Conservation (phyloP, 1,140 invertebrate species). For the Dreissena rostriformis region DNA sequence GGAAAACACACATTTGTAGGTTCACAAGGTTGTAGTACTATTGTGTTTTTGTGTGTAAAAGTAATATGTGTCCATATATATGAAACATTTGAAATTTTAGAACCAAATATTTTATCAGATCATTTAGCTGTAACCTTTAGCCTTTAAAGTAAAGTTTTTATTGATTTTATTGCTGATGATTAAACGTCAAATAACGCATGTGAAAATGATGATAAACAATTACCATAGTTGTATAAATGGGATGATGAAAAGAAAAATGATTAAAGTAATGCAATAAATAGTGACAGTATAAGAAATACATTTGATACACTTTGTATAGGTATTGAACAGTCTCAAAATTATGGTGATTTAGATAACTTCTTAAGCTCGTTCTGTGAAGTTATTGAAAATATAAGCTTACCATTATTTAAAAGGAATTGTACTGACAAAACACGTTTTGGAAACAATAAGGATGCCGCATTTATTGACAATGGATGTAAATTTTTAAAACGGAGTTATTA, state of each 20-base stretch:
- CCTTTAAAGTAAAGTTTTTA: background rate
- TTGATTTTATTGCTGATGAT: background rate
- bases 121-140: constrained; percentile 13
- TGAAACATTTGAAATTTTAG: background rate
- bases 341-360: background rate
- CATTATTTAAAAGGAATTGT: constrained; percentile 1
- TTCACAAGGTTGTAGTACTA: constrained; percentile 17
- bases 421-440: background rate
- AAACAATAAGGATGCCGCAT: background rate
- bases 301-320: background rate
- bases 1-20: background rate
- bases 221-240: constrained; percentile 20
- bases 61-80: constrained; percentile 3
- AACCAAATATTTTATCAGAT: constrained; percentile 36
- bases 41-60: constrained; percentile 37
- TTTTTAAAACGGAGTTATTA: constrained; percentile 12
- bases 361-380: background rate
- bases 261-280: background rate
- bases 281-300: background rate
- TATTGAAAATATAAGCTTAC: background rate
- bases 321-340: background rate
- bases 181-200: background rate
- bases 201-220: background rate
- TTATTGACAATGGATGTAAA: background rate
- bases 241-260: constrained; percentile 26